Conservation (phyloP, 2,888 invertebrate species). For the Synergus laeviventris region DNA sequence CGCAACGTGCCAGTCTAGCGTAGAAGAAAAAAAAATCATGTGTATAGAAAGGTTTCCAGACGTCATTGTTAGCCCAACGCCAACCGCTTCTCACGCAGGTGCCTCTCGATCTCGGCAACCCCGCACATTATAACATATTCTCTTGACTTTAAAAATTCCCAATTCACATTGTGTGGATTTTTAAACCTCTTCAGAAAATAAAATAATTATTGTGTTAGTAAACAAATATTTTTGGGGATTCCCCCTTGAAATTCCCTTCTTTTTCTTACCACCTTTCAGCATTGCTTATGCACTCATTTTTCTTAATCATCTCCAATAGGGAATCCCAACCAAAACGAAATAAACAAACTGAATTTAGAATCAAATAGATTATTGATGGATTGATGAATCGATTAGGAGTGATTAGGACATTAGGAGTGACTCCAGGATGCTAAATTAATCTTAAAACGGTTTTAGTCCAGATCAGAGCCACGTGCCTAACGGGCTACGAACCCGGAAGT, state of each 20-base stretch:
- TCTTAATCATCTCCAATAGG: no score
- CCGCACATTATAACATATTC: slow-evolving; percentile 44
- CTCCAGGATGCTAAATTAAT: neutral
- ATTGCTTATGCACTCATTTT: no score
- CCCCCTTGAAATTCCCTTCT: neutral
- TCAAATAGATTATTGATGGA: no score
- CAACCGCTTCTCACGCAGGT: slow-evolving; percentile 53
- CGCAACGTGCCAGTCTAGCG: slow-evolving; percentile 42
- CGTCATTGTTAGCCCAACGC: slow-evolving; percentile 44
- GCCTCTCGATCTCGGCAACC: slow-evolving; percentile 51
- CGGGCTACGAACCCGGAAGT: slow-evolving; percentile 49
- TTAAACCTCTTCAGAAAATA: slow-evolving; percentile 45
- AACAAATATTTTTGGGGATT: neutral
- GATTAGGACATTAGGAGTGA: no score
- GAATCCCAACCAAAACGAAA: slow-evolving; percentile 10
- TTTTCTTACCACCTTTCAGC: neutral
- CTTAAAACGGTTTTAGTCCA: neutral
- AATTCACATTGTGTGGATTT: slow-evolving; percentile 48
- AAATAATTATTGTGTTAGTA: slow-evolving; percentile 42
- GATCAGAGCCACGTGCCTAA: slow-evolving; percentile 33
- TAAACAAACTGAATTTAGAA: slow-evolving; percentile 22
- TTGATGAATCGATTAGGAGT: no score
- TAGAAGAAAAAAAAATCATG: slow-evolving; percentile 49
- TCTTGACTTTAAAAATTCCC: slow-evolving; percentile 48
- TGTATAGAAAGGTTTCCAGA: slow-evolving; percentile 50